These are phyloP conservation scores for Eristalis intricaria DNA, from an alignment of 2,888 invertebrate species.

Conservation along the genomic window DNA sequence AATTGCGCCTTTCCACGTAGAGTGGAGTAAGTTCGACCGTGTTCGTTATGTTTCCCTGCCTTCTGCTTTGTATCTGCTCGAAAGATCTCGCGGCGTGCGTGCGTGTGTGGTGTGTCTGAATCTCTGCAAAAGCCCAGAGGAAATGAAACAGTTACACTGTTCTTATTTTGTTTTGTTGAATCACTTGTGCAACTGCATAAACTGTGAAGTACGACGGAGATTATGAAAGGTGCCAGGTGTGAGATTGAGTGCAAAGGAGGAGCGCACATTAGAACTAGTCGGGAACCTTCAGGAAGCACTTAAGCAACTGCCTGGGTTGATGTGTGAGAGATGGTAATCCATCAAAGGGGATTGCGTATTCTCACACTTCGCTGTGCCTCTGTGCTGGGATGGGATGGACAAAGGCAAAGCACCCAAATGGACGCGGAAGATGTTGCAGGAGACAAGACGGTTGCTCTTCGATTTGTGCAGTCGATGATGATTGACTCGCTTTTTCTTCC, in stretches of 20 bases:
- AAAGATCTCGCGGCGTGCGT: conserved; percentile 15
- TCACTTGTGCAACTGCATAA: not conserved
- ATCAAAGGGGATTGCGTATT: not conserved
- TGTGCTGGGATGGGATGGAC: not conserved
- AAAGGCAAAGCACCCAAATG: not conserved
- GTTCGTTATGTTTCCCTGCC: not conserved
- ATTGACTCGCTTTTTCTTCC: too few relatives aligned
- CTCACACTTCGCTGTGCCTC: not conserved
- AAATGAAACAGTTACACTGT: not conserved
- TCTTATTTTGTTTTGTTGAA: not conserved
- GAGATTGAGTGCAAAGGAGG: not conserved
- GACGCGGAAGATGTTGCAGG: not conserved
- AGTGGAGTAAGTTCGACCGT: not conserved
- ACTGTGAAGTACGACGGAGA: not conserved
- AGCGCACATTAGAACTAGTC: too few relatives aligned
- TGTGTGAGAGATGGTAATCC: not conserved
- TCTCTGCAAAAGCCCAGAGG: not conserved
- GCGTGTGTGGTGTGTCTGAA: not conserved
- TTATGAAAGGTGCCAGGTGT: not conserved
- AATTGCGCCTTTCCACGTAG: conserved; percentile 59
- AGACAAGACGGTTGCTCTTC: not conserved
- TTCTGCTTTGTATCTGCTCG: conserved; percentile 5
- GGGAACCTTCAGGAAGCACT: not conserved
- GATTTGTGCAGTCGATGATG: too few relatives aligned
- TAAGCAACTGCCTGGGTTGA: not conserved